Evolutionary conservation across 2,888 invertebrate genomes (phyloP), one percentile per base, ranked within the genome.

Genomic region (Colostygia pectinataria): DNA sequence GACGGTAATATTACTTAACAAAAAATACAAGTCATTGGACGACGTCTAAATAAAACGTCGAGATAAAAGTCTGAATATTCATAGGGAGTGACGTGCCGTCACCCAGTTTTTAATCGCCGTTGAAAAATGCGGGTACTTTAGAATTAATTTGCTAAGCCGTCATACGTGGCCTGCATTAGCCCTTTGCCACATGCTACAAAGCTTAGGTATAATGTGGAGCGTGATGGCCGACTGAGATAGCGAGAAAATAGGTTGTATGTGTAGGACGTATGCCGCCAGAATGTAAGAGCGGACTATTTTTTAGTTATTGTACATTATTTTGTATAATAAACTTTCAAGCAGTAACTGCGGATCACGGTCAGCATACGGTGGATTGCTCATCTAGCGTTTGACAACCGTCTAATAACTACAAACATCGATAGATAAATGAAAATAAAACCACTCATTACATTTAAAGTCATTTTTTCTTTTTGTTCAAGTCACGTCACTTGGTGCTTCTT

Each of bases 1-100:
- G 84, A 80, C 85, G 82, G 80, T 83, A 80, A 83, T 84, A 83
- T 83, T 83, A 83, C 83, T 71, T 53, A 76, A 69, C 68, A 74
- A 74, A 79, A 77, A 78, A 70, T 68, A 77, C 75, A 66, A 80
- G 79, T 86, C 84, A 86, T 79, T 71, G 71, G 69, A 57, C 63
- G 69, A 71, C 73, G 71, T 77, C 77, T 75, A 76, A 82, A 81
- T 77, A 71, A 82, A 81, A 79, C 76, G 72, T 84, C 78, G 69
- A 73, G 76, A 79, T 81, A 71, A 72, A 78, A 63, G 75, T 74
- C 74, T 70, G 70, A 71, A 77, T 80, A 80, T 80, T 77, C 68
- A 68, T 61, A 48, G 49, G 53, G 37, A 18, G 59, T 64, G 68
- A 66, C 65, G 63, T 65, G 62, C 70, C 67, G 65, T 62, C 65